Evolutionary conservation across 1,140 invertebrate species (phyloP).

Genomic region (Copidosoma floridanum): DNA sequence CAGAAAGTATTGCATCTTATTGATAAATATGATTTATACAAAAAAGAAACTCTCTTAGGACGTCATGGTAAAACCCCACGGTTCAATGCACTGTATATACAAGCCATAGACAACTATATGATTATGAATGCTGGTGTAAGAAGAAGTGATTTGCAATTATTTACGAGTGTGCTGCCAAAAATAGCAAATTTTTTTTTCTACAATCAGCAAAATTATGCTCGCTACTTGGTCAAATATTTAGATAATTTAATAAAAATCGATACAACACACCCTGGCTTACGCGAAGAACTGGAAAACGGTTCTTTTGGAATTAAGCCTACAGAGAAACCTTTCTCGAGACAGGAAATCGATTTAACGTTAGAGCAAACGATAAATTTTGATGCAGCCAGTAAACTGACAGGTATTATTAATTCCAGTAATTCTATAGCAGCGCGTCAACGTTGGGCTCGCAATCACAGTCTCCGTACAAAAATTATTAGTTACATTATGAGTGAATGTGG

Average conservation of each 20-base stretch:
- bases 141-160: constrained; percentile 25
- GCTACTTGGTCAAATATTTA: constrained; percentile 30
- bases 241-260: constrained; percentile 29
- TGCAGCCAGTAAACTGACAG: not conserved
- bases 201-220: constrained; percentile 44
- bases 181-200: constrained; percentile 42
- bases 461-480: not conserved
- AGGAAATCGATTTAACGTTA: not conserved
- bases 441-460: not conserved
- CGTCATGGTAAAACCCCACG: constrained; percentile 44
- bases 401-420: not conserved
- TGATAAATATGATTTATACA: constrained; percentile 11
- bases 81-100: constrained; percentile 36
- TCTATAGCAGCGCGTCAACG: not conserved
- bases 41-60: constrained; percentile 30
- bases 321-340: not conserved
- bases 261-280: constrained; percentile 36
- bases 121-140: constrained; percentile 27
- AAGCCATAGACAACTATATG: constrained; percentile 37
- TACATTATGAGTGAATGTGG: not conserved
- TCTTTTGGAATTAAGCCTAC: constrained; percentile 27
- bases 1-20: not conserved
- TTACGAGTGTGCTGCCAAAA: constrained; percentile 35
- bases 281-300: constrained; percentile 26
- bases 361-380: constrained; percentile 5